These are phyloP conservation scores for Styela clava DNA, from an alignment of 23 tunicate genomes.

Conservation along the genomic window DNA sequence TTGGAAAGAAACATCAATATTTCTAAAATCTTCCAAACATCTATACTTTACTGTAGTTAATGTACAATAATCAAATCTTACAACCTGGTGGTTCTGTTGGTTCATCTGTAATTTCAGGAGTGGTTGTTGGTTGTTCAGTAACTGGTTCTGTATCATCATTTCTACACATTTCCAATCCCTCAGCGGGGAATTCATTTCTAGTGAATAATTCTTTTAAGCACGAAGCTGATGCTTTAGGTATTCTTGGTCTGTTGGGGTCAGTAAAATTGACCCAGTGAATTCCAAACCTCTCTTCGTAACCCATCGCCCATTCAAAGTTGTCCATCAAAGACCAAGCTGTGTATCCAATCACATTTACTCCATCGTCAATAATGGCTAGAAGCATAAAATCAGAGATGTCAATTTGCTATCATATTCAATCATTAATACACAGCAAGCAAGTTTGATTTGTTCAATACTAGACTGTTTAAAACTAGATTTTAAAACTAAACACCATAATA, in stretches of 20 bases:
- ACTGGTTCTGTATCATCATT: too few species aligned
- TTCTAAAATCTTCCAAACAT: too few species aligned
- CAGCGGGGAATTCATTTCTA: slow-evolving; percentile 33
- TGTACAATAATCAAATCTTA: too few species aligned
- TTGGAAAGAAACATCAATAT: too few species aligned
- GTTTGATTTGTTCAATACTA: too few species aligned
- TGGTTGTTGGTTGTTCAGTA: neutral
- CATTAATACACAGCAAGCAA: too few species aligned
- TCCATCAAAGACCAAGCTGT: slow-evolving; percentile 99
- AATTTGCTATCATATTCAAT: too few species aligned
- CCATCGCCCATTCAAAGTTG: slow-evolving; percentile 97
- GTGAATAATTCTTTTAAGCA: slow-evolving; percentile 62
- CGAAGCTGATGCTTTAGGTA: slow-evolving; percentile 58
- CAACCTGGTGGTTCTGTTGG: neutral
- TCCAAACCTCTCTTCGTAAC: slow-evolving; percentile 89
- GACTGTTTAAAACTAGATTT: too few species aligned
- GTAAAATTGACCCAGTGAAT: slow-evolving; percentile 79
- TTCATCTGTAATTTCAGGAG: neutral
- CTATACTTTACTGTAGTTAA: too few species aligned
- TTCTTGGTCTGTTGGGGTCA: slow-evolving; percentile 73
- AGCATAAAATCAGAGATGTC: neutral
- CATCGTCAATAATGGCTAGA: slow-evolving; percentile 60
- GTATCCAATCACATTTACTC: slow-evolving; percentile 90
- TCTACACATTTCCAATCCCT: slow-evolving; percentile 37
- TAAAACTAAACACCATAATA: too few species aligned